Conservation (phyloP, 2,888 invertebrate species). For the Ichneumoninae sp. region DNA sequence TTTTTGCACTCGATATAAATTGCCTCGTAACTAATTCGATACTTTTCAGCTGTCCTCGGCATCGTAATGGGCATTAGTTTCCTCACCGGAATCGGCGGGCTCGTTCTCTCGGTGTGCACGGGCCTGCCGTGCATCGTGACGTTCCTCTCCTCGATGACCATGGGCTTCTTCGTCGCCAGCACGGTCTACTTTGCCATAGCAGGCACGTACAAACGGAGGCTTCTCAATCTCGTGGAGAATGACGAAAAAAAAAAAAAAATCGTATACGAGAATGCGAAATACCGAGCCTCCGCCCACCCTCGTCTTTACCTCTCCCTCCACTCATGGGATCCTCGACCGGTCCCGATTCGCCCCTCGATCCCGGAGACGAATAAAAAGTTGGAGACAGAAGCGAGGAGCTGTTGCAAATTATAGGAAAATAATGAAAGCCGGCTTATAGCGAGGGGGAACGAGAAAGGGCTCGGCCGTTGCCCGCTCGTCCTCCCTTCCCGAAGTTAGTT, state of each 20-base stretch:
- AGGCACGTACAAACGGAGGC: slow-evolving; percentile 84
- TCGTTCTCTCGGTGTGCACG: slow-evolving; percentile 87
- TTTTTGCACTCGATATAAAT: neutral
- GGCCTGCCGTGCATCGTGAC: slow-evolving; percentile 88
- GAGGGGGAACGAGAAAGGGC: slow-evolving; percentile 67
- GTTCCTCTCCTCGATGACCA: slow-evolving; percentile 86
- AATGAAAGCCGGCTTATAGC: slow-evolving; percentile 83
- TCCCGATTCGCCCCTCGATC: slow-evolving; percentile 21
- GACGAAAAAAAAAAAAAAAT: slow-evolving; percentile 21
- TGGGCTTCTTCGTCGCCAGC: slow-evolving; percentile 88
- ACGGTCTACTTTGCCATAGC: slow-evolving; percentile 86
- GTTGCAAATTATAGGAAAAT: slow-evolving; percentile 83
- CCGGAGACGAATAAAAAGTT: slow-evolving; percentile 57
- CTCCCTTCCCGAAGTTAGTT: slow-evolving; percentile 78
- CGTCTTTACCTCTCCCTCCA: neutral
- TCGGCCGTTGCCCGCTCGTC: slow-evolving; percentile 62
- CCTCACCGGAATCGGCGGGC: slow-evolving; percentile 87
- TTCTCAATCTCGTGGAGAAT: neutral
- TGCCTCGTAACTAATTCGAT: neutral
- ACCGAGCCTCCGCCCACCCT: slow-evolving; percentile 14
- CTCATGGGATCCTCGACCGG: slow-evolving; percentile 16
- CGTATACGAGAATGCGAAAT: slow-evolving; percentile 5
- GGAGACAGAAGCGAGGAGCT: slow-evolving; percentile 71
- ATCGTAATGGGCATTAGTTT: slow-evolving; percentile 86
- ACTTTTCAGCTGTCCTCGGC: slow-evolving; percentile 85